These are phyloP conservation scores for Loriculus beryllinus DNA, from an alignment of 2,797 vertebrate species.

Conservation along the genomic window DNA sequence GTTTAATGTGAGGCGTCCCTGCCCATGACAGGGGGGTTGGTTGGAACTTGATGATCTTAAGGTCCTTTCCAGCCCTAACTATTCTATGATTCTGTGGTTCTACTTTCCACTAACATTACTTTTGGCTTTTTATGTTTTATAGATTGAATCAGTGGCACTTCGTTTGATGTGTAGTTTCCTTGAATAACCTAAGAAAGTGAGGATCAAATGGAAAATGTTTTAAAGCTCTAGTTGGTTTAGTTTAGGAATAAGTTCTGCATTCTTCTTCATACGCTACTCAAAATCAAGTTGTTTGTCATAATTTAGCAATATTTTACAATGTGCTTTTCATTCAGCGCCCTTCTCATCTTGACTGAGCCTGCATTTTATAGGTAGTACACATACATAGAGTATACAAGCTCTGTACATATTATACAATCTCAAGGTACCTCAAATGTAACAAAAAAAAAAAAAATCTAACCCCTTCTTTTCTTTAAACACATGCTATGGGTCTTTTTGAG, in stretches of 20 bases:
- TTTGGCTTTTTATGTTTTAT: constrained; percentile 1
- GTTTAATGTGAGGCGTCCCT: background rate
- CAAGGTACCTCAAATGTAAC: background rate
- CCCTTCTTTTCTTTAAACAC: background rate
- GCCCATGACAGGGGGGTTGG: background rate
- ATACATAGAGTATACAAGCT: background rate
- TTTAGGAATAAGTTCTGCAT: background rate
- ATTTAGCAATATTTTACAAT: background rate
- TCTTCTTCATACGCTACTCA: background rate
- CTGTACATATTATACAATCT: background rate
- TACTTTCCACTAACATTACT: background rate
- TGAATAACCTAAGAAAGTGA: constrained; percentile 10
- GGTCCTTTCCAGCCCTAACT: background rate
- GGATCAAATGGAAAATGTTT: background rate
- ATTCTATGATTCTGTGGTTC: too few species aligned
- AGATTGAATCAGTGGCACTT: background rate
- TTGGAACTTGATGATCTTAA: background rate
- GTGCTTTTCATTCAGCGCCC: background rate
- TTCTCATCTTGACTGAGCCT: background rate
- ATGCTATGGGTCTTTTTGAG: background rate
- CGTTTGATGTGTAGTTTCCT: background rate
- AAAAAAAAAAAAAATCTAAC: background rate
- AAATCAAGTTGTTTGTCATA: constrained; percentile 11
- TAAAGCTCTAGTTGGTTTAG: background rate
- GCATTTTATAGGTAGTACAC: background rate